phyloP scores from a whole-genome alignment of 2,797 vertebrate species.

The Hemitrygon akajei region DNA sequence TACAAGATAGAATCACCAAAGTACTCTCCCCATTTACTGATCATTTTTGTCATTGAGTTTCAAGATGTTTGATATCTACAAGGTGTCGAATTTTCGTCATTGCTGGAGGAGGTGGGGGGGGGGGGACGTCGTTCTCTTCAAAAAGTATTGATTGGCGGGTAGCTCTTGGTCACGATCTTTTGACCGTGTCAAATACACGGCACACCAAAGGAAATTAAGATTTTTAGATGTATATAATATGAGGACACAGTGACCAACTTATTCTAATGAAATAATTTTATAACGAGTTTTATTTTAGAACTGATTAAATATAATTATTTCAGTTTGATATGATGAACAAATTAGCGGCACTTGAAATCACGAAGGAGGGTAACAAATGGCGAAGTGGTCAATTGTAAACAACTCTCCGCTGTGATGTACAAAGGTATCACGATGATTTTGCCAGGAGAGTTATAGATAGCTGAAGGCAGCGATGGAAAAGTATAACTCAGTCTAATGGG shows the following conservation, averaged over 20 bases:
- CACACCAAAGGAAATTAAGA: neutral
- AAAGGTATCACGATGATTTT: neutral
- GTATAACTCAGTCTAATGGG: neutral
- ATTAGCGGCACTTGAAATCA: neutral
- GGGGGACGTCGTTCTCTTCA: neutral
- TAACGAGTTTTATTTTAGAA: neutral
- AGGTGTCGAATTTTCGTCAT: neutral
- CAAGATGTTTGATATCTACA: slow-evolving; percentile 15
- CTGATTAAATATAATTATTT: neutral
- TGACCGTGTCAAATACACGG: slow-evolving; percentile 24
- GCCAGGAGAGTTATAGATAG: no score
- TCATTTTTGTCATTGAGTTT: neutral
- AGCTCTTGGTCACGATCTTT: neutral
- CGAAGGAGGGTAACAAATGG: neutral
- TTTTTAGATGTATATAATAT: neutral
- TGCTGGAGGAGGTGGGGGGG: neutral
- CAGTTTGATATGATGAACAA: neutral
- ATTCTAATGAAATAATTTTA: neutral
- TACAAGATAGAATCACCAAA: slow-evolving; percentile 3
- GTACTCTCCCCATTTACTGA: slow-evolving; percentile 1
- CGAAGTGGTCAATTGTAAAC: neutral
- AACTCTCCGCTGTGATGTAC: neutral
- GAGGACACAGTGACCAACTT: neutral
- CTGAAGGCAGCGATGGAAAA: neutral
- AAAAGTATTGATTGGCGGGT: neutral